Base-by-base conservation (phyloP, 2,797 vertebrate genomes). In the Prunella strophiata region DNA sequence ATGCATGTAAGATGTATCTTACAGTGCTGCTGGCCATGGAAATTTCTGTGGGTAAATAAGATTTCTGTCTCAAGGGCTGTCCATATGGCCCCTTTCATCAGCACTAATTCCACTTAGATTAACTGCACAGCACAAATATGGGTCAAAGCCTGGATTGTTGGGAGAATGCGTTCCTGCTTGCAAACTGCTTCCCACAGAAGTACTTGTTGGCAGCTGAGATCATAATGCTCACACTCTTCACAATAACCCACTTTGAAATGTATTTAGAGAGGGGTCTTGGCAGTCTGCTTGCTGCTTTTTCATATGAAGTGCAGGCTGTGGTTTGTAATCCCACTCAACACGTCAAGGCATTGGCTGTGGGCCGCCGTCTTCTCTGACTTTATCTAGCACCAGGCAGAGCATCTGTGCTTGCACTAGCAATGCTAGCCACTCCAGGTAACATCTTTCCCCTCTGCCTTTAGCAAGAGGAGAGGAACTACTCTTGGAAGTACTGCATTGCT, bases 101-200 rank as follows among this genome's bases (percentile, higher is more conserved):
- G 71, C 88, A 93, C 86, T 96, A 96, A 96, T 95, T 96, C 94
- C 81, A 92, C 86, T 94, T 94, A 95, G 92, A 95, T 95, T 94
- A 95, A 95, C 92, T 96, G 84, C 92, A 85, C 86, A 87, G 86
- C 55, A 85, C 2, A 6, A 94, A 93, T 93, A 63, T 93, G 92
- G 93, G 95, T 95, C 92, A 95, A 96, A 95, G 94, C 90, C 88
- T 94, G 94, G 77, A 93, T 91, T 95, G 96, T 95, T 96, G 90
- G 88, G 86, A 77, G 86, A 89, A 79, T 71, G 71, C 55, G 30
- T 88, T 95, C 67, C 42, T 0, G 20, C 80, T 93, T 88, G 73
- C 81, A 90, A 55, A 94, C 93, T 94, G 90, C 94, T 96, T 95
- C 79, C 91, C 67, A 30, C 93, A 90, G 90, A 95, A 95, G 94